Base-by-base conservation (phyloP, 1,140 invertebrate genomes). In the Cylas formicarius region DNA sequence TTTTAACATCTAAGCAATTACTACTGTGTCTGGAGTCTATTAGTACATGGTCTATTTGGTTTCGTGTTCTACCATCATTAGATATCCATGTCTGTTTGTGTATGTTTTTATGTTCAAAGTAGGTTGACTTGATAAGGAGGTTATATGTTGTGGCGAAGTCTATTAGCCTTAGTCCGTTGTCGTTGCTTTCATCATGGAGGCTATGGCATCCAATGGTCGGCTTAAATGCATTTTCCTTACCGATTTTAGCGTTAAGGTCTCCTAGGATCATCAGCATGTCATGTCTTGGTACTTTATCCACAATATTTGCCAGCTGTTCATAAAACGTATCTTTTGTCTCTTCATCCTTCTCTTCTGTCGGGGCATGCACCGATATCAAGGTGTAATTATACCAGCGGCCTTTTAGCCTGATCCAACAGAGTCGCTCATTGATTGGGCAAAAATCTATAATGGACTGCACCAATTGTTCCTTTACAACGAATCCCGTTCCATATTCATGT, bases 341-440 rank as follows among this genome's bases (percentile, higher is more conserved):
- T 21, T 36, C 34, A 2, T 36, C 34, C 19, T 17, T 21, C 19
- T 33, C 18, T 33, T 33, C 31, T 33, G 31, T 33, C 3, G 1
- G 14, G 3, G 13, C 3, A 9, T 33, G 31, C 18, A 33, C 18
- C 10, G 31, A 1, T 2, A 14, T 2, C 18, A 2, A 2, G 13
- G 14, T 33, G 34, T 21, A 21, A 36, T 36, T 36, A 21, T 21
- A 36, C 34, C 34, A n/a, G n/a, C n/a, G n/a, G n/a, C n/a, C n/a
- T n/a, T n/a, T n/a, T n/a, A n/a, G n/a, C n/a, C n/a, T n/a, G n/a
- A n/a, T n/a, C n/a, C n/a, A n/a, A n/a, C n/a, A n/a, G n/a, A n/a
- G n/a, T n/a, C n/a, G n/a, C n/a, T n/a, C n/a, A n/a, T n/a, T n/a
- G n/a, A n/a, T n/a, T n/a, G n/a, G n/a, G n/a, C n/a, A n/a, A n/a